Evolutionary conservation across 2,888 invertebrate species (phyloP), one percentile per base, ranked within the genome.

Genomic region (Cheilosia impressa): DNA sequence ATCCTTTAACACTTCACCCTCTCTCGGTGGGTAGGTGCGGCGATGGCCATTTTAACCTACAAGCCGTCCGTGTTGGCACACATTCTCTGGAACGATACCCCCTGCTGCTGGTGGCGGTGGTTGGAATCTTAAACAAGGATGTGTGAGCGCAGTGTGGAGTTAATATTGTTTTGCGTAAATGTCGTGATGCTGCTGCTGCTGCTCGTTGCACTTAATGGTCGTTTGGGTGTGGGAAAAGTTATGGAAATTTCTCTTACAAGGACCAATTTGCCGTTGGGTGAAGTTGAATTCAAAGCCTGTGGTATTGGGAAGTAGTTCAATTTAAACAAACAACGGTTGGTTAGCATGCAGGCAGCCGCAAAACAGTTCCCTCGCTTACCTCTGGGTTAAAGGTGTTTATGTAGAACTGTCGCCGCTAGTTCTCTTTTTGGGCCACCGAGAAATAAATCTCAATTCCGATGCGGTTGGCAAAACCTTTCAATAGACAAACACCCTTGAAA

Each of bases 21-120:
- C 31, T 27, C 57, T 31, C 60, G 1, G 13, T n/a, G 22, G 60
- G 34, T 50, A 45, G 50, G 45, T 1, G 63, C 31, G 57, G 58
- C 52, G 69, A 63, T 43, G 72, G 58, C 31, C 69, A 69, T 75
- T 79, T 80, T 71, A 80, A 84, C 76, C 80, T 84, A 71, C 55
- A 71, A 57, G 34, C 57, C 68, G 47, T 45, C 57, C 62, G 62
- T 47, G 63, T 55, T 65, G 58, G 19, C 19, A 19, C 41, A 27
- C 5, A 53, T 53, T 10, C 24, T 13, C 6, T 2, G 13, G 38
- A 38, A 13, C 4, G 13, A 62, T 22, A 45, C 47, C 22, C 63
- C 60, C 41, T 22, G 66, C 38, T 55, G 57, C 52, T 22, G 4
- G 17, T 45, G 55, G 63, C 6, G 9, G 5, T 57, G 69, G 57